These are phyloP conservation scores for Hecatera dysodea DNA, from an alignment of 2,888 invertebrate species.

Conservation along the genomic window DNA sequence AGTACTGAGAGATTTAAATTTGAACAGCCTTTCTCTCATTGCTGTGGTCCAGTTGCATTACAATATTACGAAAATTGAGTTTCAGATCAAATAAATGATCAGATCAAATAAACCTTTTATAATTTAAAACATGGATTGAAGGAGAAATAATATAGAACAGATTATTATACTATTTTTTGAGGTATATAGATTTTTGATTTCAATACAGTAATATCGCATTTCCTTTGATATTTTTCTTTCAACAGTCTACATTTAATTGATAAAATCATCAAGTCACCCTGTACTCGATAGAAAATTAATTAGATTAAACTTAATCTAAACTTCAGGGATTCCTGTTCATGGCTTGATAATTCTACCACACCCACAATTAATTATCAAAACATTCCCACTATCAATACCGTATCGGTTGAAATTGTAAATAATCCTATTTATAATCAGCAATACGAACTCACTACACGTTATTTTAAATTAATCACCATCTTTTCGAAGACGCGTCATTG, in stretches of 20 bases:
- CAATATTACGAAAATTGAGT: not conserved
- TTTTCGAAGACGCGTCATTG: not conserved
- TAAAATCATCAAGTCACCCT: conserved; percentile 6
- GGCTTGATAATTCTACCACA: conserved; percentile 17
- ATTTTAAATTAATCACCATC: conserved; percentile 20
- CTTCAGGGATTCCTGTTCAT: conserved; percentile 1
- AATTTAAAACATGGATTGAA: not conserved
- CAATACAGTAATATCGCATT: not conserved
- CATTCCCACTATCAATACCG: conserved; percentile 12
- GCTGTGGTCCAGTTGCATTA: conserved; percentile 53
- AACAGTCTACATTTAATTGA: not conserved
- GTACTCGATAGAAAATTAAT: not conserved
- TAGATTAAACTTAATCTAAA: not conserved
- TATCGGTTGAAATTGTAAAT: conserved; percentile 30
- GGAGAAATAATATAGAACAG: not conserved
- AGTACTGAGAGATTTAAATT: conserved; percentile 80
- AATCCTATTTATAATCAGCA: conserved; percentile 22
- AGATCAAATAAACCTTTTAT: too few species aligned
- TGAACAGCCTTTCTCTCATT: conserved; percentile 79
- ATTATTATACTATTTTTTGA: not conserved
- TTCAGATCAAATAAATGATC: not conserved
- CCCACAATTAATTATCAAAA: conserved; percentile 40
- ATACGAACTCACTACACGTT: not conserved
- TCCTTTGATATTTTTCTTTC: not conserved
- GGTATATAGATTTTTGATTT: not conserved